Conservation (phyloP, 2,797 vertebrate species). For the Clarias pachynema region DNA sequence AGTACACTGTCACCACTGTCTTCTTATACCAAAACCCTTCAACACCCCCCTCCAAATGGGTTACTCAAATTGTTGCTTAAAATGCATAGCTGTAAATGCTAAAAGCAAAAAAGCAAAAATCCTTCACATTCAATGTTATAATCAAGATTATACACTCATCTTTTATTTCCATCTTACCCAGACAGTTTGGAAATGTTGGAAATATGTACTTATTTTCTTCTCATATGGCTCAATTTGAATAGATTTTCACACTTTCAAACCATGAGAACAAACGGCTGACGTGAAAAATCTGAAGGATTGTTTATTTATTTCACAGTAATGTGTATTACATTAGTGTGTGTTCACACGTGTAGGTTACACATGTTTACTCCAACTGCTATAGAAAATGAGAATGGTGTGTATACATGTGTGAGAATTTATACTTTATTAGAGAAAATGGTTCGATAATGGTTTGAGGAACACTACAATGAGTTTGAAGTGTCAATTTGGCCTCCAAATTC, state of each 20-base stretch:
- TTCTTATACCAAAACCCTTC: neutral
- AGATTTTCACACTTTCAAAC: neutral
- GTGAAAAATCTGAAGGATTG: neutral
- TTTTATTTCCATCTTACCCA: neutral
- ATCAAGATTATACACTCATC: neutral
- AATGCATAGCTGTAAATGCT: conserved; percentile 16
- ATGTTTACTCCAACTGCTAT: neutral
- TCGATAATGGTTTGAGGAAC: too few relatives aligned
- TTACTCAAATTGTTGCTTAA: conserved; percentile 2
- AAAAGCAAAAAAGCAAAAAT: neutral
- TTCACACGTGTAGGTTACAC: neutral
- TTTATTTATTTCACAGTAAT: neutral
- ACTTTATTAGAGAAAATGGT: too few relatives aligned
- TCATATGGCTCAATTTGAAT: neutral
- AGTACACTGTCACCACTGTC: conserved; percentile 4
- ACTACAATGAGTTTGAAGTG: too few relatives aligned
- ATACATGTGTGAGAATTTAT: neutral
- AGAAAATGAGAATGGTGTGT: too few relatives aligned
- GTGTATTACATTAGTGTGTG: neutral
- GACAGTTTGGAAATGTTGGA: neutral
- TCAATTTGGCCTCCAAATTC: too few relatives aligned
- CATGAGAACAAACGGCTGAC: neutral
- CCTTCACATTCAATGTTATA: neutral
- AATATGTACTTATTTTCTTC: neutral
- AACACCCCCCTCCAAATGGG: conserved; percentile 10